Conservation (phyloP, 2,113 vertebrate species). For the Dolichotis patagonum region DNA sequence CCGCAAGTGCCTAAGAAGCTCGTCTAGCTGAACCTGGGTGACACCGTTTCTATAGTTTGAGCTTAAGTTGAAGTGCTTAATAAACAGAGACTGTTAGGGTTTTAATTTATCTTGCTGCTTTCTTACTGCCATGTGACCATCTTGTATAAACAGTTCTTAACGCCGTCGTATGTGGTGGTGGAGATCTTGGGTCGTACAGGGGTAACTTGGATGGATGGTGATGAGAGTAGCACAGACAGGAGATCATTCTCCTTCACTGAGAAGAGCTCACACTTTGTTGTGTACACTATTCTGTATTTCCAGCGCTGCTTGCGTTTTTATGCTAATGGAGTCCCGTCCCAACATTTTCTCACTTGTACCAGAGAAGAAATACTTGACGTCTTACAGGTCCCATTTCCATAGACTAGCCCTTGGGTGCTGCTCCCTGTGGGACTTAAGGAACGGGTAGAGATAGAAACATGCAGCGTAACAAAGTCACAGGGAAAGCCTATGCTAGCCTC, state of each 20-base stretch:
- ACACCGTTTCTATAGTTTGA: neutral
- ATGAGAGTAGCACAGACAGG: neutral
- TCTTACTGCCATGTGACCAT: neutral
- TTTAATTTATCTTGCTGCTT: neutral
- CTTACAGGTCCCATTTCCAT: constrained; percentile 16
- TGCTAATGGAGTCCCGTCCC: neutral
- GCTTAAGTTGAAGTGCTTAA: neutral
- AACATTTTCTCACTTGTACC: constrained; percentile 33
- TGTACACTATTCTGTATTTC: neutral
- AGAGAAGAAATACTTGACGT: neutral
- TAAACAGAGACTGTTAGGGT: neutral
- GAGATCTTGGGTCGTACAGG: neutral
- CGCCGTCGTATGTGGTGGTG: neutral
- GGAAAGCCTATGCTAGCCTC: neutral
- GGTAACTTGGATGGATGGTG: neutral
- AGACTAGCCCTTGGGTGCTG: constrained; percentile 14
- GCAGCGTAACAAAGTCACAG: neutral
- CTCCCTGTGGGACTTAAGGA: neutral
- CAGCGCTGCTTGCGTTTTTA: neutral
- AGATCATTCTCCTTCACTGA: neutral
- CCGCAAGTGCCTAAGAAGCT: neutral
- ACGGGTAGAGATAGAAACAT: neutral
- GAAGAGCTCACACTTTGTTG: neutral
- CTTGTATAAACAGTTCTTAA: neutral
- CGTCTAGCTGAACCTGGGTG: neutral